phyloP scores from a whole-genome alignment of 1,140 invertebrate species.

The Apis mellifera region DNA sequence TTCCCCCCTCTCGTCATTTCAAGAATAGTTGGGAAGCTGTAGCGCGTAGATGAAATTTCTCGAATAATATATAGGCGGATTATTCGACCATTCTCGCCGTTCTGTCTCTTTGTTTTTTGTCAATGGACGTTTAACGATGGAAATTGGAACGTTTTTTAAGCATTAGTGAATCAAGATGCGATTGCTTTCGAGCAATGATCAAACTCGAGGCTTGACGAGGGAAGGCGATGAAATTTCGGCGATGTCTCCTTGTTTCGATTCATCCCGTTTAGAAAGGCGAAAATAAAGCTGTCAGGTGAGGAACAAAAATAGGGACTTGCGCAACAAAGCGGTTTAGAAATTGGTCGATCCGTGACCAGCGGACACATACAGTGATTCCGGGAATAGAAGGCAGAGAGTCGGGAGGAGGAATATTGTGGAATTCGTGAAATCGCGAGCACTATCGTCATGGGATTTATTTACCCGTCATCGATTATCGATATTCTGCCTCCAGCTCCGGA shows the following conservation, averaged over 20 bases:
- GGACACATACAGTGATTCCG: not conserved
- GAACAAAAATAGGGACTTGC: not conserved
- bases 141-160: no score
- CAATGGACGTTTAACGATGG: no score
- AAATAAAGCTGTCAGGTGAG: not conserved
- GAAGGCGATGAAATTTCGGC: not conserved
- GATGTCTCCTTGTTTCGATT: not conserved
- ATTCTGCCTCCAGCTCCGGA: not conserved
- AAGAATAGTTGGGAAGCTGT: no score
- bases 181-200: no score
- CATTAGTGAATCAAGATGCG: no score
- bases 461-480: constrained; percentile 46
- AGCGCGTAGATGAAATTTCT: no score
- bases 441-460: constrained; percentile 47
- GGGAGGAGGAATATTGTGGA: not conserved
- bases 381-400: constrained; percentile 12
- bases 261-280: not conserved
- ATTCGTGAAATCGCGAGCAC: constrained; percentile 24
- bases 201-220: no score
- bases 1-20: no score
- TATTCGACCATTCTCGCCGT: no score
- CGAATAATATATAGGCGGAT: no score
- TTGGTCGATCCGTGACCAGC: constrained; percentile 1
- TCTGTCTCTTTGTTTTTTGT: no score
- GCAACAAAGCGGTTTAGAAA: not conserved